phyloP scores from a whole-genome alignment of 2,888 invertebrate species.

The Cremastinae sp. region DNA sequence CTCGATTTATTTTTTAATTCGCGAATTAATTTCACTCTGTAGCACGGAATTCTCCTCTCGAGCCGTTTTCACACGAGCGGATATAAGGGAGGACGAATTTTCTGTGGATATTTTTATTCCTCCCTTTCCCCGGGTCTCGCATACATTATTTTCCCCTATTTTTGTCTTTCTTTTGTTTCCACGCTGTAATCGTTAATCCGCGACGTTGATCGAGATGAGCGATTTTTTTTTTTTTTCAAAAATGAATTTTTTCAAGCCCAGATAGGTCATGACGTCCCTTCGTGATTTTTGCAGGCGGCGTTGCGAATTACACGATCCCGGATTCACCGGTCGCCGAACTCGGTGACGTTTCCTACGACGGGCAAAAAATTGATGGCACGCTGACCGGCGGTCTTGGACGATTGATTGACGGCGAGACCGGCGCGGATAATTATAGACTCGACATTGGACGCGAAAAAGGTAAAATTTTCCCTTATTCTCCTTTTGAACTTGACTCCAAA shows the following conservation, averaged over 20 bases:
- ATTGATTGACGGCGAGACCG: conserved; percentile 85
- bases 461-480: conserved; percentile 69
- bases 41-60: conserved; percentile 32
- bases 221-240: too few relatives aligned
- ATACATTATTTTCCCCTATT: conserved; percentile 14
- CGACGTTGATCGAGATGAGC: background rate
- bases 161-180: conserved; percentile 11
- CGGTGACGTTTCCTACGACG: conserved; percentile 87
- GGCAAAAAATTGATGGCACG: conserved; percentile 79
- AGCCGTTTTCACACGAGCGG: conserved; percentile 14
- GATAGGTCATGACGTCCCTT: conserved; percentile 7
- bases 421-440: conserved; percentile 84
- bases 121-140: conserved; percentile 24
- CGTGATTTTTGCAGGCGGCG: conserved; percentile 81
- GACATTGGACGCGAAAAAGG: conserved; percentile 84
- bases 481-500: too few relatives aligned
- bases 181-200: conserved; percentile 8
- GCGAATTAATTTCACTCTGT: conserved; percentile 47
- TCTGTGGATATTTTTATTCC: conserved; percentile 7
- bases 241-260: background rate
- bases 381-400: conserved; percentile 86
- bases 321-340: conserved; percentile 81
- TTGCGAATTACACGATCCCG: conserved; percentile 83
- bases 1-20: conserved; percentile 56
- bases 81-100: too few relatives aligned